Percentiles rank a stretch among this genome's conserved stretches.
These are phyloP conservation scores for Prunella strophiata DNA, from an alignment of 2,797 vertebrate genomes.

Conservation along the genomic window DNA sequence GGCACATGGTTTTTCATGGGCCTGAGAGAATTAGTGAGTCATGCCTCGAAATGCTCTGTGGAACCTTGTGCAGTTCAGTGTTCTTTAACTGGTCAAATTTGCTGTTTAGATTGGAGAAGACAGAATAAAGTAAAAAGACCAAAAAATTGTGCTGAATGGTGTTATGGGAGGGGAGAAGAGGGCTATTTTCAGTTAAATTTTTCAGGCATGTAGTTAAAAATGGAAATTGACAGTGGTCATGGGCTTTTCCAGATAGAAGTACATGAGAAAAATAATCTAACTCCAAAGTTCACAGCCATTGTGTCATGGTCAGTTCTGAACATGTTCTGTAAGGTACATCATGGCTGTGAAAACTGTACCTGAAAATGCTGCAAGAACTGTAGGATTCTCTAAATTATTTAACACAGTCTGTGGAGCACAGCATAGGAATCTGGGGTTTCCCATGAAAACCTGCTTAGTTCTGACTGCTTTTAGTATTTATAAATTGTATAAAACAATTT, in stretches of 20 bases:
- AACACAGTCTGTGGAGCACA: not conserved
- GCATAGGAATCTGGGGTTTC: not conserved
- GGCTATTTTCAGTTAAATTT: not conserved
- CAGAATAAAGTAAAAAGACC: not conserved
- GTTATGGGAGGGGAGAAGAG: not conserved
- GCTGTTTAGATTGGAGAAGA: not conserved
- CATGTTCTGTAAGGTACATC: not conserved
- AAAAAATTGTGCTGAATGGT: not conserved
- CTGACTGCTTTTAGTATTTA: not conserved
- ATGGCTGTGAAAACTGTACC: not conserved
- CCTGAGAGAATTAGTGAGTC: not conserved
- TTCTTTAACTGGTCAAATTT: not conserved
- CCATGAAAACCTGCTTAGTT: not conserved
- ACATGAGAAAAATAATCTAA: not conserved
- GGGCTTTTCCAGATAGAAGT: not conserved
- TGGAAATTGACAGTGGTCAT: not conserved
- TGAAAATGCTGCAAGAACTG: not conserved
- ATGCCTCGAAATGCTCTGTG: not conserved
- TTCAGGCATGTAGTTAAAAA: not conserved
- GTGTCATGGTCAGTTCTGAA: not conserved
- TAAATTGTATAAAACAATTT: not conserved
- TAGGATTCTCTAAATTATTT: not conserved
- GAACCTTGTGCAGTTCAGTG: not conserved
- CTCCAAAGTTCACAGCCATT: not conserved
- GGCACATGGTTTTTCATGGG: not conserved